Evolutionary conservation across 2,113 vertebrate species (phyloP).

Genomic region (Limnothrissa miodon): DNA sequence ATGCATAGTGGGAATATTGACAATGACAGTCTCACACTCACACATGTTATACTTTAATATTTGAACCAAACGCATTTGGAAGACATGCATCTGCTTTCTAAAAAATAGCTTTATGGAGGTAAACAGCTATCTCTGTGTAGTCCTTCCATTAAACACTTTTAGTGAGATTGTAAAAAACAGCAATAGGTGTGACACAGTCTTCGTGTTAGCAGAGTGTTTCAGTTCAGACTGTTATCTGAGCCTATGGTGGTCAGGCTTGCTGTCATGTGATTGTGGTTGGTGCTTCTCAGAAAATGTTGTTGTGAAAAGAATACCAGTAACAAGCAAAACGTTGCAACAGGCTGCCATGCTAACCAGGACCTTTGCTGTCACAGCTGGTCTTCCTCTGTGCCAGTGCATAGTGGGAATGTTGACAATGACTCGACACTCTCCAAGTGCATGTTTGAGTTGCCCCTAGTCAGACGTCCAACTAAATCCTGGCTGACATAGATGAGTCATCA

Average conservation of each 20-base stretch:
- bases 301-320: neutral
- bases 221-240: neutral
- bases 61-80: too few species aligned
- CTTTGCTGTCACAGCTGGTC: neutral
- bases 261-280: constrained; percentile 3
- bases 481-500: constrained; percentile 55
- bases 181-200: constrained; percentile 27
- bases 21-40: too few species aligned
- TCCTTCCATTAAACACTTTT: constrained; percentile 13
- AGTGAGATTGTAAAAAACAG: constrained; percentile 22
- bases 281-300: neutral
- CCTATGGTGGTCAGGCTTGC: neutral
- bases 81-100: neutral
- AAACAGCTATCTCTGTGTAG: constrained; percentile 17
- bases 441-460: neutral
- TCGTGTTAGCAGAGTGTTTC: neutral
- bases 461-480: constrained; percentile 29
- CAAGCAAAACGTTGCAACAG: neutral
- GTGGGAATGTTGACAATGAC: neutral
- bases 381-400: neutral
- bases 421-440: neutral
- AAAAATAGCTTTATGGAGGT: neutral
- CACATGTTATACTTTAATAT: too few species aligned
- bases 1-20: neutral
- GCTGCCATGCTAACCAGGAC: neutral